phyloP scores from a whole-genome alignment of 2,888 invertebrate species.

The Chaetogeoica ovagalla region DNA sequence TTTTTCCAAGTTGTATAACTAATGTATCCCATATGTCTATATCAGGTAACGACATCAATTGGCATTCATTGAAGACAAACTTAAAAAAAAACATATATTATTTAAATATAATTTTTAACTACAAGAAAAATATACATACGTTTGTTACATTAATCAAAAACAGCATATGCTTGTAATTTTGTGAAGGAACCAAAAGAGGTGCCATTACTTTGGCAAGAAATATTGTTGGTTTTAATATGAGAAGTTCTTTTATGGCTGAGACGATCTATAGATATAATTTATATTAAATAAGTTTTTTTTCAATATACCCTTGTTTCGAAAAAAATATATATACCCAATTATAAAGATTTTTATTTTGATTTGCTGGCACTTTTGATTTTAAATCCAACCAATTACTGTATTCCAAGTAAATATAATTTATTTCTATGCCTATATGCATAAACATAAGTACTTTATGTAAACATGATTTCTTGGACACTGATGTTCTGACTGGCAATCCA shows the following conservation, averaged over 20 bases:
- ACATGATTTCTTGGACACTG: neutral
- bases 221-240: neutral
- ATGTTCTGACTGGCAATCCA: neutral
- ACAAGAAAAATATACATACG: neutral
- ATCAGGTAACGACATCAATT: neutral
- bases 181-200: neutral
- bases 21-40: neutral
- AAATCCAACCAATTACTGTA: neutral
- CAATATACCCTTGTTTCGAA: neutral
- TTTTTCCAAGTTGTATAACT: neutral
- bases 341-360: neutral
- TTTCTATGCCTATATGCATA: neutral
- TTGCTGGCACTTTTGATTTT: neutral
- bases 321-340: constrained; percentile 3
- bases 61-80: neutral
- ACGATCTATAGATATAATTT: constrained; percentile 9
- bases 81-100: neutral
- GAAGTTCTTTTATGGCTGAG: neutral
- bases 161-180: neutral
- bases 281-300: neutral
- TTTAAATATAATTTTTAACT: constrained; percentile 9
- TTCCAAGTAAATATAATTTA: neutral
- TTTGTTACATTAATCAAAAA: constrained; percentile 3
- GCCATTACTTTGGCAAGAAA: constrained; percentile 12
- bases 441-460: neutral